Evolutionary conservation across 2,113 vertebrate species (phyloP).

Genomic region (Hymenochirus boettgeri): DNA sequence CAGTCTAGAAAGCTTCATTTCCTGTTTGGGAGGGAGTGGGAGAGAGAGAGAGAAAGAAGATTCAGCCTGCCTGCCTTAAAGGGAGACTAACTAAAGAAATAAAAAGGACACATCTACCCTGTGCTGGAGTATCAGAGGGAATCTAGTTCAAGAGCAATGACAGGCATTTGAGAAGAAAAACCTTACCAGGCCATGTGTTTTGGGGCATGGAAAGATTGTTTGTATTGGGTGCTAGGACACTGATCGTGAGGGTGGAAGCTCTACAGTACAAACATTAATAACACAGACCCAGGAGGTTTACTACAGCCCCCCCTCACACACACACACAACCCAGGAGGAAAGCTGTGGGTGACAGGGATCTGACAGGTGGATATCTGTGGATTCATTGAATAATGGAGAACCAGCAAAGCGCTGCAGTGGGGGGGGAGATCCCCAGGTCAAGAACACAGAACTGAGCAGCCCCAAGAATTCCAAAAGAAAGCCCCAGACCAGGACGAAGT

Average conservation of each 20-base stretch:
- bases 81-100: conserved; percentile 24
- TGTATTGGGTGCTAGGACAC: no score
- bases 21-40: conserved; percentile 28
- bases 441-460: background rate
- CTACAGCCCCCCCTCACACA: background rate
- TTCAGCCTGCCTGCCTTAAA: conserved; percentile 27
- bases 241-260: conserved; percentile 3
- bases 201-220: no score
- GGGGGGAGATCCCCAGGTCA: conserved; percentile 23
- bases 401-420: conserved; percentile 20
- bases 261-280: background rate
- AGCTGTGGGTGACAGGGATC: conserved; percentile 11
- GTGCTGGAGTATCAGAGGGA: conserved; percentile 2
- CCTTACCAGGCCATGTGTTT: no score
- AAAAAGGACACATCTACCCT: conserved; percentile 9
- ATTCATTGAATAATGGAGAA: conserved; percentile 25
- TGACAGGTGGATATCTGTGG: conserved; percentile 10
- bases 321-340: background rate
- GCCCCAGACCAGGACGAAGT: conserved; percentile 19
- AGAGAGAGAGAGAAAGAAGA: no score
- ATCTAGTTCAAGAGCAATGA: background rate
- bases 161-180: background rate
- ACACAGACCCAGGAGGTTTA: conserved; percentile 13
- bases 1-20: conserved; percentile 27
- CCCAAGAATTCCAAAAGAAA: conserved; percentile 19